Evolutionary conservation across 2,113 vertebrate genomes (phyloP).

Genomic region (Erpornis zantholeuca): DNA sequence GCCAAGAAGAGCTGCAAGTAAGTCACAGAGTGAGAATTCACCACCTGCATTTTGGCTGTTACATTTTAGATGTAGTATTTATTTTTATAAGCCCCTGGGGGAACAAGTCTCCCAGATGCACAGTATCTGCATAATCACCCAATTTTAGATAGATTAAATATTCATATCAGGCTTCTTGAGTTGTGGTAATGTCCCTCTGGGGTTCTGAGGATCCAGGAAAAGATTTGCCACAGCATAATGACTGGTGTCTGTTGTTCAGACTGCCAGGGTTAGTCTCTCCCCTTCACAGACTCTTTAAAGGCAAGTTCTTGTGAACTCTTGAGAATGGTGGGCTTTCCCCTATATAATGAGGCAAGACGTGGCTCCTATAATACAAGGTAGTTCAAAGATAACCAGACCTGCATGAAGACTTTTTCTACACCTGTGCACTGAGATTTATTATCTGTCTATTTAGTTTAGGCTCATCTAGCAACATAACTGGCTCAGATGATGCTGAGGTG

Average conservation of each 20-base stretch:
- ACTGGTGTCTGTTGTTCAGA: not conserved
- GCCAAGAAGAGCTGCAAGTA: not conserved
- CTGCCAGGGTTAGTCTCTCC: not conserved
- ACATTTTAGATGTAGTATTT: constrained; percentile 42
- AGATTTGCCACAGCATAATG: not conserved
- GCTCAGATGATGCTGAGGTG: not conserved
- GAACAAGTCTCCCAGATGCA: constrained; percentile 49
- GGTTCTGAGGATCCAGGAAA: constrained; percentile 20
- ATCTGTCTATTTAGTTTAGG: not conserved
- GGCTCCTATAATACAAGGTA: not conserved
- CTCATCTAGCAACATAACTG: not conserved
- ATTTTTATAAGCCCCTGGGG: constrained; percentile 62
- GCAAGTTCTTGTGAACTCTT: not conserved
- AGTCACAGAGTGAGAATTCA: not conserved
- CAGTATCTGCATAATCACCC: constrained; percentile 67
- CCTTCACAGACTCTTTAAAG: not conserved
- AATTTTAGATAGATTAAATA: constrained; percentile 67
- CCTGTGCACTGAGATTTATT: not conserved
- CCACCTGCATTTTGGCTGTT: constrained; percentile 40
- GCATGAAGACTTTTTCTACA: not conserved
- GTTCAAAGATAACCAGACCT: not conserved
- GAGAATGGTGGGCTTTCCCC: not conserved
- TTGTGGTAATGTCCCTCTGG: constrained; percentile 38
- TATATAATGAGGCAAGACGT: not conserved
- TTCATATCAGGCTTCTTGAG: constrained; percentile 51